phyloP scores from a whole-genome alignment of 2,888 invertebrate genomes.

The Euproctis similis region DNA sequence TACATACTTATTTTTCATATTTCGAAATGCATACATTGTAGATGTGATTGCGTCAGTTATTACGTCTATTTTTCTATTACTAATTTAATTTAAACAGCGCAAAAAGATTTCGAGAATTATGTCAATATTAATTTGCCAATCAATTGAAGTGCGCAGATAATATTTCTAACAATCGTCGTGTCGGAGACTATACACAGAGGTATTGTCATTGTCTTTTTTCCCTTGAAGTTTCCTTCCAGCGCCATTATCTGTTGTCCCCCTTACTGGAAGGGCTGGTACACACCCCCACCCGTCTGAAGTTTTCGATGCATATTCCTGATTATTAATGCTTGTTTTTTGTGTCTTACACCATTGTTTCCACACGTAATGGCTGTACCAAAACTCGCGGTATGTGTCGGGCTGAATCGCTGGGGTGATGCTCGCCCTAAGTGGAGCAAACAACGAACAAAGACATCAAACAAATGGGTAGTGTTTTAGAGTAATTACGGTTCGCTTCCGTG shows the following conservation, averaged over 20 bases:
- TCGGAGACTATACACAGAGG: slow-evolving; percentile 29
- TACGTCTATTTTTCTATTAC: no score
- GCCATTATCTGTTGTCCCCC: slow-evolving; percentile 48
- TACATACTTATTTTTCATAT: no score
- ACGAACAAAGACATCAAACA: slow-evolving; percentile 76
- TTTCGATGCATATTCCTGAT: slow-evolving; percentile 71
- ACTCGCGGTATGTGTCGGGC: slow-evolving; percentile 64
- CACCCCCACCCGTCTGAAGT: slow-evolving; percentile 41
- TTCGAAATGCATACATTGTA: no score
- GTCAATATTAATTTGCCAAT: no score
- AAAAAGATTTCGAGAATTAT: no score
- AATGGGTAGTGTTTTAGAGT: slow-evolving; percentile 76
- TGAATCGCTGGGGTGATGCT: slow-evolving; percentile 67
- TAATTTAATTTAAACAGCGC: no score
- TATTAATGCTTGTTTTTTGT: slow-evolving; percentile 73
- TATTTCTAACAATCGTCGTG: slow-evolving; percentile 27
- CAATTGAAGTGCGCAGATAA: no score
- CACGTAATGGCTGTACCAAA: slow-evolving; percentile 61
- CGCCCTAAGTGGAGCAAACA: slow-evolving; percentile 73
- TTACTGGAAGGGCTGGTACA: slow-evolving; percentile 45
- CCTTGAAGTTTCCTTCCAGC: slow-evolving; percentile 51
- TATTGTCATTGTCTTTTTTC: slow-evolving; percentile 51
- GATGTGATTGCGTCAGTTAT: no score
- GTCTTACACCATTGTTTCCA: slow-evolving; percentile 62
- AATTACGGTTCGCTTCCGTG: slow-evolving; percentile 72